Conservation (phyloP, 2,888 invertebrate genomes). For the Phrixothrix hirtus region DNA sequence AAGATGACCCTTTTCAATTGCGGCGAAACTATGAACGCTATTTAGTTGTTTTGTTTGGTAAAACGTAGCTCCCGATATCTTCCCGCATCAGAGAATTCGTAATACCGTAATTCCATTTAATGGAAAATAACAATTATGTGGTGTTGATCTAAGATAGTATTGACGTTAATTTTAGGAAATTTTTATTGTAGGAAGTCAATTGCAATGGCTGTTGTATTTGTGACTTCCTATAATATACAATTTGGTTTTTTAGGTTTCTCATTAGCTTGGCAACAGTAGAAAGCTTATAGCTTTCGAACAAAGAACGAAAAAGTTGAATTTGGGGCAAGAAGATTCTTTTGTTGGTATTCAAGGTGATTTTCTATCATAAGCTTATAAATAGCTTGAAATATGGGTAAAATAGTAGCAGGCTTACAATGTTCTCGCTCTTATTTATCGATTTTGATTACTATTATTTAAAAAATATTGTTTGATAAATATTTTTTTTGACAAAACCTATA, state of each 20-base stretch:
- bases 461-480: not conserved
- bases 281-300: not conserved
- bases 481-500: not conserved
- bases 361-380: too few species aligned
- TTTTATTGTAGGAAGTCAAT: not conserved
- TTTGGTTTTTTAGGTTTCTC: not conserved
- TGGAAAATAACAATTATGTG: not conserved
- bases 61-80: too few species aligned
- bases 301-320: not conserved
- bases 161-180: not conserved
- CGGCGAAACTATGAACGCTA: too few species aligned
- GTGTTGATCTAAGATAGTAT: not conserved
- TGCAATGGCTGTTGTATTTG: not conserved
- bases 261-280: not conserved
- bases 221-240: not conserved
- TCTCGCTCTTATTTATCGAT: not conserved
- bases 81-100: too few species aligned
- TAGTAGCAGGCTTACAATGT: too few species aligned
- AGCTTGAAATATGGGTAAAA: too few species aligned
- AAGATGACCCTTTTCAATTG: too few species aligned
- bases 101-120: too few species aligned
- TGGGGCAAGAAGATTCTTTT: conserved; percentile 3
- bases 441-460: too few species aligned
- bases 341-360: not conserved
- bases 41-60: too few species aligned